Evolutionary conservation across 2,888 invertebrate species (phyloP).

Genomic region (Byasa hedistus): DNA sequence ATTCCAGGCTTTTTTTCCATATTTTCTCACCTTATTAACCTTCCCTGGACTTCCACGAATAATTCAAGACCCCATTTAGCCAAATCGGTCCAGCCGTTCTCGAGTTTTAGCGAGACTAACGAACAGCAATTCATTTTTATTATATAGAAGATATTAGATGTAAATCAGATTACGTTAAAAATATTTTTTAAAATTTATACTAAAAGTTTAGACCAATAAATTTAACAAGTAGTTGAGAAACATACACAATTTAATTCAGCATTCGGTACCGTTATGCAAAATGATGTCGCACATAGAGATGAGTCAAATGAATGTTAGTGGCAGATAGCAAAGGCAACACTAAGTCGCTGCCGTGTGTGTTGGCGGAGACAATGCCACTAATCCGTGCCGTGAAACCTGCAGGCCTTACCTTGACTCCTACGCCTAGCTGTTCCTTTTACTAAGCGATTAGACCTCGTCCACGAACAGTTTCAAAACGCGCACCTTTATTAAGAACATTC

Average conservation of each 20-base stretch:
- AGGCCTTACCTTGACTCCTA: slow-evolving; percentile 80
- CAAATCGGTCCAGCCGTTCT: too few species aligned
- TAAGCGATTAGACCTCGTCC: slow-evolving; percentile 56
- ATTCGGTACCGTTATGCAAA: slow-evolving; percentile 40
- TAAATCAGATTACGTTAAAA: too few species aligned
- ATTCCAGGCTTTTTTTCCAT: too few species aligned
- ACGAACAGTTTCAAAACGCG: slow-evolving; percentile 33
- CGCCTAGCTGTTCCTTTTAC: slow-evolving; percentile 68
- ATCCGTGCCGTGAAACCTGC: slow-evolving; percentile 62
- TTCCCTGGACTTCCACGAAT: too few species aligned
- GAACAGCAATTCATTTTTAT: too few species aligned
- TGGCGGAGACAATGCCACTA: slow-evolving; percentile 74
- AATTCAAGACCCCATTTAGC: too few species aligned
- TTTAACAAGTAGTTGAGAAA: slow-evolving; percentile 28
- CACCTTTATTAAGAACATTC: not conserved
- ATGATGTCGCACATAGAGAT: slow-evolving; percentile 41
- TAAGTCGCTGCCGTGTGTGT: slow-evolving; percentile 51
- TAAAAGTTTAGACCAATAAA: too few species aligned
- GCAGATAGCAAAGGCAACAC: slow-evolving; percentile 50
- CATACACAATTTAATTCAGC: slow-evolving; percentile 42
- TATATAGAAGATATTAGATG: too few species aligned
- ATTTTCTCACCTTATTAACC: too few species aligned
- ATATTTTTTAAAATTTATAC: too few species aligned
- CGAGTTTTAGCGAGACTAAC: too few species aligned
- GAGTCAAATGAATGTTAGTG: slow-evolving; percentile 44